Percentiles rank a stretch among this genome's conserved stretches.
Conservation (phyloP, 2,888 invertebrate species). For the Taphrorychus bicolor region DNA sequence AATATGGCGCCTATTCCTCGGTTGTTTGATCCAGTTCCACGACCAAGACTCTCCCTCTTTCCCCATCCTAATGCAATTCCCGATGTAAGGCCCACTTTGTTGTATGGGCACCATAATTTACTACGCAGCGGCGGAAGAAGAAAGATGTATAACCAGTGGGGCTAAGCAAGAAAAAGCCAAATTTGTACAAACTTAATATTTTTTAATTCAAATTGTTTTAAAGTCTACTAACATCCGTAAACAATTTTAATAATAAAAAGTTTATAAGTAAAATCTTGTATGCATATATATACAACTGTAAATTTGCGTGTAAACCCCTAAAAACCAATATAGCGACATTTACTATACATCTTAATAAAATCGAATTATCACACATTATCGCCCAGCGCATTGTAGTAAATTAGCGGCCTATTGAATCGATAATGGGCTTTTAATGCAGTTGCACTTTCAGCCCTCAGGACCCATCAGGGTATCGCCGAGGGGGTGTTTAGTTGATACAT, state of each 20-base stretch:
- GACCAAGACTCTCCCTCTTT: slow-evolving; percentile 23
- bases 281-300: too few species aligned
- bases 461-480: slow-evolving; percentile 42
- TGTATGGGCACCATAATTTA: too few species aligned
- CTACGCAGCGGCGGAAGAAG: too few species aligned
- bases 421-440: slow-evolving; percentile 57
- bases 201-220: too few species aligned
- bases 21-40: neutral
- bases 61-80: slow-evolving; percentile 46
- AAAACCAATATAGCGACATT: neutral
- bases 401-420: slow-evolving; percentile 55
- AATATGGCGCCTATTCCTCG: neutral
- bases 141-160: too few species aligned
- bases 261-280: too few species aligned
- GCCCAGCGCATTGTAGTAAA: slow-evolving; percentile 37
- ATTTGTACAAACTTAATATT: too few species aligned
- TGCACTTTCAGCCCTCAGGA: slow-evolving; percentile 49
- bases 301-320: neutral
- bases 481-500: slow-evolving; percentile 53
- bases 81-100: too few species aligned
- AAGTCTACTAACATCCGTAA: too few species aligned
- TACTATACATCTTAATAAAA: slow-evolving; percentile 36
- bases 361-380: slow-evolving; percentile 35
- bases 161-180: too few species aligned
- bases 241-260: too few species aligned